Percentiles rank a stretch among this genome's conserved stretches.
These are phyloP conservation scores for Lucifuga dentata DNA, from an alignment of 2,113 vertebrate genomes.

Conservation along the genomic window DNA sequence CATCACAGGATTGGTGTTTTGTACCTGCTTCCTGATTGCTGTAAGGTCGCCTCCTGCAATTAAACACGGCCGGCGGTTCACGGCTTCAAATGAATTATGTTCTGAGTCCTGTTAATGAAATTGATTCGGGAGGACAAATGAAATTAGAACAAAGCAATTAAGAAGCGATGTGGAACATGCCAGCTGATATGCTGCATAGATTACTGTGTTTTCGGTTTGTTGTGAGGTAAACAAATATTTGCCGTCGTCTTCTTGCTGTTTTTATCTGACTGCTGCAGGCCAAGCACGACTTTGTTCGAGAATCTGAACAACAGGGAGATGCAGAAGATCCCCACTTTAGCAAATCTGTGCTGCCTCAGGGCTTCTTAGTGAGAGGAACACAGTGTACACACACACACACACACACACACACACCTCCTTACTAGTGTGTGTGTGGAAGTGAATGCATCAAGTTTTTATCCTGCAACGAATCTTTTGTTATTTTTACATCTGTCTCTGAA, in stretches of 20 bases:
- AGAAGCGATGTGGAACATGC: slow-evolving; percentile 15
- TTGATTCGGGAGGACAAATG: slow-evolving; percentile 29
- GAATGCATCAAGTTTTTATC: slow-evolving; percentile 26
- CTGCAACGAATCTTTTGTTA: slow-evolving; percentile 18
- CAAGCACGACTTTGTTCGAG: slow-evolving; percentile 32
- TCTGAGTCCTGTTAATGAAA: slow-evolving; percentile 33
- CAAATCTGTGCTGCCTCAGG: slow-evolving; percentile 38
- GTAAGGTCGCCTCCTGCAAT: slow-evolving; percentile 13
- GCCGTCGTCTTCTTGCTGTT: neutral
- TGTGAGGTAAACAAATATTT: slow-evolving; percentile 5
- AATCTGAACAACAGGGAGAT: slow-evolving; percentile 33
- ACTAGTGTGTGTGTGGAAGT: neutral
- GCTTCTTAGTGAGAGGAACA: slow-evolving; percentile 13
- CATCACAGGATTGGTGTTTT: neutral
- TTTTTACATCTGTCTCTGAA: slow-evolving; percentile 6
- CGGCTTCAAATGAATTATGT: slow-evolving; percentile 23
- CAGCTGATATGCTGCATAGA: neutral
- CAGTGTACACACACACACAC: neutral
- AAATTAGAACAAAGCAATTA: slow-evolving; percentile 31
- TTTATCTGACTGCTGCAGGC: slow-evolving; percentile 36
- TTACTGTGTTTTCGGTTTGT: neutral
- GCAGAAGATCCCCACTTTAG: slow-evolving; percentile 33
- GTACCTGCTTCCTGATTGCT: neutral
- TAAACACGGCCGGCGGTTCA: neutral
- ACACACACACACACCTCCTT: too few relatives aligned